A percentile compares a stretch with the other conserved stretches of the same genome.
Conservation (phyloP, 2,113 vertebrate genomes). For the Verasper variegatus region DNA sequence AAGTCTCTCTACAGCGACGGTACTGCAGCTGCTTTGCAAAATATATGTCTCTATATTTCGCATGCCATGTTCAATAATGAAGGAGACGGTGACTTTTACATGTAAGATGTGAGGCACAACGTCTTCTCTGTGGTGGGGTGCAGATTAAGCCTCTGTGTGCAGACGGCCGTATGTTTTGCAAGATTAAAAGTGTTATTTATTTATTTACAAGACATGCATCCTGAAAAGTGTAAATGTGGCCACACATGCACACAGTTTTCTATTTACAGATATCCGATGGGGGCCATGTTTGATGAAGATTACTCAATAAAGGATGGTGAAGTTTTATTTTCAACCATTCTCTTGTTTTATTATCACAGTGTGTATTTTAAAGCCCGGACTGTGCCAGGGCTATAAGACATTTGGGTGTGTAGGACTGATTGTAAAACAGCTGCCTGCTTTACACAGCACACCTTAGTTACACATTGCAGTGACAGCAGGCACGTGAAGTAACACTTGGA, state of each 20-base stretch:
- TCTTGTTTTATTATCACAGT: not conserved
- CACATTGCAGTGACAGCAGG: too few relatives aligned
- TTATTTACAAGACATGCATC: constrained; percentile 54
- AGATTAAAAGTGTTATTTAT: constrained; percentile 70
- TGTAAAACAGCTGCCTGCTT: too few relatives aligned
- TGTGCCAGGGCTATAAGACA: constrained; percentile 43
- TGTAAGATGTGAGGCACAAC: constrained; percentile 14
- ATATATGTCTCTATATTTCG: constrained; percentile 9
- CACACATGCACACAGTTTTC: constrained; percentile 48
- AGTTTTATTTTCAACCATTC: constrained; percentile 8
- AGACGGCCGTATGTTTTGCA: constrained; percentile 34
- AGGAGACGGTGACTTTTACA: constrained; percentile 22
- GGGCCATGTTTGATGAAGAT: constrained; percentile 24
- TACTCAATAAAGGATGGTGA: constrained; percentile 74
- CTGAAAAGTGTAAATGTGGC: constrained; percentile 27
- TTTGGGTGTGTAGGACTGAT: too few relatives aligned
- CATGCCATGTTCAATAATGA: constrained; percentile 23
- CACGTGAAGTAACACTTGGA: too few relatives aligned
- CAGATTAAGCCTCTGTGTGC: constrained; percentile 20
- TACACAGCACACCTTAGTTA: too few relatives aligned
- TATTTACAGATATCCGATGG: constrained; percentile 40
- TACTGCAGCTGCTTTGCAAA: constrained; percentile 48
- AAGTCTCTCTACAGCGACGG: constrained; percentile 11
- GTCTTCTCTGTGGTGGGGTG: constrained; percentile 12
- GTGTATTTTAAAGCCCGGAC: constrained; percentile 18